Evolutionary conservation across 1,140 invertebrate genomes (phyloP).

Genomic region (Mizuhopecten yessoensis): DNA sequence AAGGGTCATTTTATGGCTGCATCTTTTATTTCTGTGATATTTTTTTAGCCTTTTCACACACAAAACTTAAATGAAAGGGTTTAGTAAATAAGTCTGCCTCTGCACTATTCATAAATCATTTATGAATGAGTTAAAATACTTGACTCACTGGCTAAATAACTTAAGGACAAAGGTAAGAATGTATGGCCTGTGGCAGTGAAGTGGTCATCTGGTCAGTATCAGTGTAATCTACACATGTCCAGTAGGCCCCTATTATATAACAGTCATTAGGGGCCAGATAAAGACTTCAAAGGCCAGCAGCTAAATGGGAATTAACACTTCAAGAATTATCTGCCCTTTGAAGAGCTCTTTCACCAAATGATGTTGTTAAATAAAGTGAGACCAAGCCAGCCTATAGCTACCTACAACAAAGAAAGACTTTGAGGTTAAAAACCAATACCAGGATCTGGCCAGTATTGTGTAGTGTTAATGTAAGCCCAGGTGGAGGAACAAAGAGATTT

Average conservation of each 20-base stretch:
- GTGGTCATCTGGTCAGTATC: background rate
- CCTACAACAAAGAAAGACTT: background rate
- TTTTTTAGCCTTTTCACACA: too few species aligned
- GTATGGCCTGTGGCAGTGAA: background rate
- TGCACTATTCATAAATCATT: too few species aligned
- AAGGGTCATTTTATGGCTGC: too few species aligned
- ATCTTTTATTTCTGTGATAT: too few species aligned
- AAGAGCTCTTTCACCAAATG: background rate
- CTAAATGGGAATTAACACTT: background rate
- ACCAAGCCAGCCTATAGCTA: too few species aligned
- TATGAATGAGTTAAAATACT: background rate
- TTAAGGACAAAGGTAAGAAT: background rate
- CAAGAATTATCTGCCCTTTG: constrained; percentile 9
- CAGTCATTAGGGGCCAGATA: constrained; percentile 7
- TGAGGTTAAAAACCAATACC: background rate
- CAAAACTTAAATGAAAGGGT: too few species aligned
- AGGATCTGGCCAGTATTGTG: background rate
- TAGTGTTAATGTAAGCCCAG: background rate
- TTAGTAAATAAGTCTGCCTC: too few species aligned
- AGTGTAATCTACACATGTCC: constrained; percentile 30
- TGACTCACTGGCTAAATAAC: background rate
- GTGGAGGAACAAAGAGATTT: background rate
- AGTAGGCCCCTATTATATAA: background rate
- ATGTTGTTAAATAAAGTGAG: background rate
- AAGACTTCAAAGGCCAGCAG: background rate